Evolutionary conservation across 1,140 invertebrate genomes (phyloP).

Genomic region (Lucilia cuprina): DNA sequence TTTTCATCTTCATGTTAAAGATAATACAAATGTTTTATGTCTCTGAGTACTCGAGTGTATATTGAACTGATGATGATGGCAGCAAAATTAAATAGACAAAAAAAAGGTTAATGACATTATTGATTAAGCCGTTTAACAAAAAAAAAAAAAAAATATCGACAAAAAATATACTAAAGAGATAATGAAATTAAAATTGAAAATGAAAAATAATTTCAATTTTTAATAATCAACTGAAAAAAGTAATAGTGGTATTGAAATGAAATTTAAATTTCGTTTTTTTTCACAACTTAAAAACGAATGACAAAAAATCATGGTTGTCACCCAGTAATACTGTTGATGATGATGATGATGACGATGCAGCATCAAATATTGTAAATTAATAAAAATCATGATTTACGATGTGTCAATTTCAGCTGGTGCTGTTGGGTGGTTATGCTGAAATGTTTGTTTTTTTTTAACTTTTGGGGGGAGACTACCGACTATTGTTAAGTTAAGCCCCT

Average conservation of each 20-base stretch:
- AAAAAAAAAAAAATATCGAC: no score
- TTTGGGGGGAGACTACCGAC: not conserved
- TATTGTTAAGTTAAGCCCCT: not conserved
- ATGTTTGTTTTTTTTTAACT: not conserved
- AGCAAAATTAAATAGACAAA: not conserved
- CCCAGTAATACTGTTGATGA: not conserved
- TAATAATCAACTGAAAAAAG: not conserved
- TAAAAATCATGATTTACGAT: conserved; percentile 41
- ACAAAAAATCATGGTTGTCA: conserved; percentile 12
- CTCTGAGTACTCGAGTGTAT: no score
- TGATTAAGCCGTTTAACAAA: not conserved
- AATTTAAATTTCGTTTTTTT: not conserved
- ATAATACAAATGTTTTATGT: no score
- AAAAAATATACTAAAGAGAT: not conserved
- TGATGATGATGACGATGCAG: no score
- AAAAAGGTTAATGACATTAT: conserved; percentile 1
- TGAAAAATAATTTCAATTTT: not conserved
- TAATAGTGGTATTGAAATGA: not conserved
- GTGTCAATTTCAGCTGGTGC: conserved; percentile 39
- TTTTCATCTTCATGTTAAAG: no score
- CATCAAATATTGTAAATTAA: conserved; percentile 38
- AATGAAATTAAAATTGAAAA: not conserved
- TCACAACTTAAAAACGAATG: not conserved
- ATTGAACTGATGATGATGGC: no score
- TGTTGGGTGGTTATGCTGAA: not conserved